phyloP scores from a whole-genome alignment of 2,113 vertebrate genomes.

The Grus americana region DNA sequence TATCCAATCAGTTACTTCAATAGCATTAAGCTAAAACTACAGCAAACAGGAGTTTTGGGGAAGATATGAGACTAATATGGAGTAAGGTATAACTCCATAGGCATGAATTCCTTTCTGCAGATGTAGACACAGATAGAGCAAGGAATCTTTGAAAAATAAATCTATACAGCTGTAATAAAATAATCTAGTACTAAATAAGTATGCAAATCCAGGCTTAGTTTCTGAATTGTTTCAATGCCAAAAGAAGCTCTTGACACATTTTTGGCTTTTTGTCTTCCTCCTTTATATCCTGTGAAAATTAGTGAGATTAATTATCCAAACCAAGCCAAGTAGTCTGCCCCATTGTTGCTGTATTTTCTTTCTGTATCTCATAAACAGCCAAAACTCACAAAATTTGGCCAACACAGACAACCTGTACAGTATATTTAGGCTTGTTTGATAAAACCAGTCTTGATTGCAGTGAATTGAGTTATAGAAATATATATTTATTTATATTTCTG shows the following conservation, averaged over 20 bases:
- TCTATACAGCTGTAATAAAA: not conserved
- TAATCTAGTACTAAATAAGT: not conserved
- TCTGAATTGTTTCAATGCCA: not conserved
- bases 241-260: not conserved
- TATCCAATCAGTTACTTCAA: not conserved
- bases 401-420: not conserved
- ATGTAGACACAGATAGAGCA: not conserved
- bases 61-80: not conserved
- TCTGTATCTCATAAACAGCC: not conserved
- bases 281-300: not conserved
- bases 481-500: not conserved
- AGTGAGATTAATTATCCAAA: not conserved
- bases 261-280: not conserved
- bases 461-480: not conserved
- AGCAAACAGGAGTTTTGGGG: not conserved
- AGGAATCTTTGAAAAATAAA: not conserved
- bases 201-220: not conserved
- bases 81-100: not conserved
- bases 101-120: not conserved
- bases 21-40: not conserved
- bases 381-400: not conserved
- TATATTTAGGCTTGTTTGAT: not conserved
- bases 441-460: not conserved
- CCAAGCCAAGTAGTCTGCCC: not conserved
- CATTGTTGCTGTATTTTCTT: not conserved